Percentiles rank a stretch among this genome's conserved stretches.
Evolutionary conservation across 1,140 invertebrate species (phyloP).

Genomic region (Phocides pigmalion): DNA sequence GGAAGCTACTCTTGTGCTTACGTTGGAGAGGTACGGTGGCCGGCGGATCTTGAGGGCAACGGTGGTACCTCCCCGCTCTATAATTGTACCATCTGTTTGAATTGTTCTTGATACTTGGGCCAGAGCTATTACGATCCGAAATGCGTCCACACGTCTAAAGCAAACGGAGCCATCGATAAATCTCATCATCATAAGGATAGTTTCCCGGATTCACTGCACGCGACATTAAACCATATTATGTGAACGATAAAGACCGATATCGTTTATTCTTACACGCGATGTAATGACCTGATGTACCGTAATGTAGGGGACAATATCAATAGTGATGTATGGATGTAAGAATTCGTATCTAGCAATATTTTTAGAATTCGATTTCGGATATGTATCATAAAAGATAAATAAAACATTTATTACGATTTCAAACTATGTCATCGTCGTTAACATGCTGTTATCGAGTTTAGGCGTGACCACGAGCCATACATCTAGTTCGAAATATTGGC

Average conservation of each 20-base stretch:
- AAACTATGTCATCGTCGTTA: too few relatives aligned
- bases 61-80: too few relatives aligned
- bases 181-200: conserved; percentile 13
- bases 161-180: conserved; percentile 16
- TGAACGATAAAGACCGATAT: not conserved
- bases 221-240: not conserved
- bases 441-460: too few relatives aligned
- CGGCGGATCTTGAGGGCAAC: too few relatives aligned
- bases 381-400: too few relatives aligned
- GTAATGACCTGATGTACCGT: conserved; percentile 1
- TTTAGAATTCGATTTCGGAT: not conserved
- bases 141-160: conserved; percentile 13
- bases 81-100: too few relatives aligned
- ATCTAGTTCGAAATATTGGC: too few relatives aligned
- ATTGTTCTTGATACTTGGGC: too few relatives aligned
- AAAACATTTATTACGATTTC: too few relatives aligned
- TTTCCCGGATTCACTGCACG: not conserved
- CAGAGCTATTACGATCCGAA: not conserved
- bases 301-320: conserved; percentile 7
- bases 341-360: not conserved
- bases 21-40: too few relatives aligned
- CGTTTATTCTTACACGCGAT: not conserved
- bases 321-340: not conserved
- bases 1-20: too few relatives aligned
- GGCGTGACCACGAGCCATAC: too few relatives aligned